Conservation (phyloP, 2,113 vertebrate genomes). For the Tylochromis polylepis region DNA sequence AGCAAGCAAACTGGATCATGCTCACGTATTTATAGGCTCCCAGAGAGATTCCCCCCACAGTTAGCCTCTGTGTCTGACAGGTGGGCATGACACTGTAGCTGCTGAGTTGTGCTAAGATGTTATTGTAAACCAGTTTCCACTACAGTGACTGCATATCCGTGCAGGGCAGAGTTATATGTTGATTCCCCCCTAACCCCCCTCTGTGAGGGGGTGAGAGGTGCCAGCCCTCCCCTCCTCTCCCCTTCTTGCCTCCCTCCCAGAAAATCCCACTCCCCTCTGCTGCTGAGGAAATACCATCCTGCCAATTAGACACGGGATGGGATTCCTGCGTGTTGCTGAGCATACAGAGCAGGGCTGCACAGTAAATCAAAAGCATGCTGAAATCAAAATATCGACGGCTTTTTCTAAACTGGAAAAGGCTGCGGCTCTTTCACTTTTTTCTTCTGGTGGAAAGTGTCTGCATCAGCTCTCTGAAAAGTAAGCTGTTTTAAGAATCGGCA, state of each 20-base stretch:
- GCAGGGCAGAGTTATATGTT: not conserved
- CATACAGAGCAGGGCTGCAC: not conserved
- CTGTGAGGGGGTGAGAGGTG: not conserved
- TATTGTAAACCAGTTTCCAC: not conserved
- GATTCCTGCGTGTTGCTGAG: constrained; percentile 28
- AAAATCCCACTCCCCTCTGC: not conserved
- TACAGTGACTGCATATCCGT: not conserved
- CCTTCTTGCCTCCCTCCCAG: not conserved
- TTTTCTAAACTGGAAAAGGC: not conserved
- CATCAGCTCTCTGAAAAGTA: not conserved
- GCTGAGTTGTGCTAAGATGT: not conserved
- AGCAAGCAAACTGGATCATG: constrained; percentile 6
- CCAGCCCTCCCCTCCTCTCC: not conserved
- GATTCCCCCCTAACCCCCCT: not conserved
- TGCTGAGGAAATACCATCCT: constrained; percentile 61
- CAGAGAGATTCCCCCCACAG: not conserved
- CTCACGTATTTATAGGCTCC: constrained; percentile 29
- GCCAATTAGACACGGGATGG: constrained; percentile 50
- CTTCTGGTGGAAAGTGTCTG: not conserved
- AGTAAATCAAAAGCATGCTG: not conserved
- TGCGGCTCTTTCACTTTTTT: not conserved
- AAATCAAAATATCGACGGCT: not conserved
- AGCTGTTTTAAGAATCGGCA: not conserved
- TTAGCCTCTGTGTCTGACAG: constrained; percentile 16
- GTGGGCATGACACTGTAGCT: not conserved